These are phyloP conservation scores for Nemotelus nigrinus DNA, from an alignment of 2,888 invertebrate species.

Conservation along the genomic window DNA sequence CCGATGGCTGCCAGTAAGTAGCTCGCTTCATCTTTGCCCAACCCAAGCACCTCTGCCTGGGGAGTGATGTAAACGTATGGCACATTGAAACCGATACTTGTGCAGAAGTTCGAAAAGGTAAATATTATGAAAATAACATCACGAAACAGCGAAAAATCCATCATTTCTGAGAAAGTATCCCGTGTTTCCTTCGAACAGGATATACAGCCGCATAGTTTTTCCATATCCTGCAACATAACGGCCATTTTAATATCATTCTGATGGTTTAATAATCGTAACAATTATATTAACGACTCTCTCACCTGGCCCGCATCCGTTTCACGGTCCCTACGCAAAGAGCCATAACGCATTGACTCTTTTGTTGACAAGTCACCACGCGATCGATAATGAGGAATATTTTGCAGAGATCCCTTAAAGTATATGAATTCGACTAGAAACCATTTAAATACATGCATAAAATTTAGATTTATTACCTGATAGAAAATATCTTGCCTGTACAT, in stretches of 20 bases:
- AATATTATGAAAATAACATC: conserved; percentile 91
- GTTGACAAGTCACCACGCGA: conserved; percentile 67
- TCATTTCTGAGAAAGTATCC: conserved; percentile 80
- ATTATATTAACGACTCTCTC: conserved; percentile 52
- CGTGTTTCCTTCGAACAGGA: conserved; percentile 76
- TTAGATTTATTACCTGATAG: conserved; percentile 74
- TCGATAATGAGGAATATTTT: conserved; percentile 68
- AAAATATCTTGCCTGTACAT: conserved; percentile 89
- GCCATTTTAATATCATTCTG: conserved; percentile 46
- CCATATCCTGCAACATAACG: conserved; percentile 56
- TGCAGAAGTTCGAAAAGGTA: conserved; percentile 87
- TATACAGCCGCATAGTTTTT: conserved; percentile 69
- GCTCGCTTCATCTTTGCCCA: conserved; percentile 71
- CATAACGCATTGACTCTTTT: conserved; percentile 60
- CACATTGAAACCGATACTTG: conserved; percentile 91
- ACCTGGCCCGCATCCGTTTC: conserved; percentile 44
- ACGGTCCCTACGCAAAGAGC: conserved; percentile 61
- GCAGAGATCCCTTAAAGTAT: conserved; percentile 65
- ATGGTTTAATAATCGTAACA: background rate
- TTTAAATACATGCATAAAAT: conserved; percentile 56
- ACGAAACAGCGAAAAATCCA: conserved; percentile 84
- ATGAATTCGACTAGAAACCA: background rate
- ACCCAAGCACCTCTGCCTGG: conserved; percentile 72
- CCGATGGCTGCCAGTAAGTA: conserved; percentile 84
- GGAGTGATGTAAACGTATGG: conserved; percentile 89